Evolutionary conservation across 1,140 invertebrate genomes (phyloP).

Genomic region (Trichonephila inaurata): DNA sequence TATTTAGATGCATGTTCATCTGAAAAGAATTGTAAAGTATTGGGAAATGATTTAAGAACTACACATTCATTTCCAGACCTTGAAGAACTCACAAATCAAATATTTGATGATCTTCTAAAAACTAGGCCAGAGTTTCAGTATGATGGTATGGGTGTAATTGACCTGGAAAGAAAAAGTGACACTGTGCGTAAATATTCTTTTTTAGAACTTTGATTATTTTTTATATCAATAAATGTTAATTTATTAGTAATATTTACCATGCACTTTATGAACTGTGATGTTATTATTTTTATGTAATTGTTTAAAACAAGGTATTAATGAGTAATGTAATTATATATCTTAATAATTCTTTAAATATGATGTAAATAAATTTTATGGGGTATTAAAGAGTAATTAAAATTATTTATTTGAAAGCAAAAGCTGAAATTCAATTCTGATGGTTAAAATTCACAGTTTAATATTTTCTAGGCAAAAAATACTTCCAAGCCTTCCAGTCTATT

Average conservation of each 20-base stretch:
- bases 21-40: conserved; percentile 10
- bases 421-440: too few species aligned
- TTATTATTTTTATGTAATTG: too few species aligned
- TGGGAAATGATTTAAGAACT: not conserved
- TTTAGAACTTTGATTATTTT: not conserved
- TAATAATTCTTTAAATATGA: too few species aligned
- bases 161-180: conserved; percentile 78
- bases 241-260: too few species aligned
- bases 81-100: conserved; percentile 91
- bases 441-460: too few species aligned
- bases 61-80: conserved; percentile 79
- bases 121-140: conserved; percentile 83
- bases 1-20: conserved; percentile 12
- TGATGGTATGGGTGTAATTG: conserved; percentile 81
- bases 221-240: too few species aligned
- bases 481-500: conserved; percentile 29
- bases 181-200: conserved; percentile 23
- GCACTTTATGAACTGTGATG: too few species aligned
- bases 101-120: conserved; percentile 91
- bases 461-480: conserved; percentile 36
- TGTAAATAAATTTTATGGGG: too few species aligned
- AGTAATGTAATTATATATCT: too few species aligned
- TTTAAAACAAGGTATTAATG: too few species aligned
- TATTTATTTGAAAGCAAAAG: too few species aligned
- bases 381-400: too few species aligned